Conservation (phyloP, 2,888 invertebrate genomes). For the Nomada goodeniana region DNA sequence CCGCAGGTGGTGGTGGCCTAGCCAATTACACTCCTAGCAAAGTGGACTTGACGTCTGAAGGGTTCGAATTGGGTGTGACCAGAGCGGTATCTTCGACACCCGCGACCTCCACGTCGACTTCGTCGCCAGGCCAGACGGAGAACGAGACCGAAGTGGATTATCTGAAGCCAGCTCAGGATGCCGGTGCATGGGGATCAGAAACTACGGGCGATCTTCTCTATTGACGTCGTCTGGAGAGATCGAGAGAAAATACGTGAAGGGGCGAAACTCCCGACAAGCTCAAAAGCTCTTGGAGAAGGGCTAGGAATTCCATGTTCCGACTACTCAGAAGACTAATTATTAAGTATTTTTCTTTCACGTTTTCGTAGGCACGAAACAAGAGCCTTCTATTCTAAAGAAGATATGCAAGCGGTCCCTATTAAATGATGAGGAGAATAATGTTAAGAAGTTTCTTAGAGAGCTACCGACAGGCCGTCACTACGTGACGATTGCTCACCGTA, state of each 20-base stretch:
- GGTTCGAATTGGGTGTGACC: conserved; percentile 93
- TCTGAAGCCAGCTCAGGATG: conserved; percentile 83
- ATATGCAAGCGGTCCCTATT: background rate
- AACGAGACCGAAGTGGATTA: conserved; percentile 80
- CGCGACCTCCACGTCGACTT: conserved; percentile 38
- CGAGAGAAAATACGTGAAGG: background rate
- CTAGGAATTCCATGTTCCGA: conserved; percentile 34
- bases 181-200: conserved; percentile 84
- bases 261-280: conserved; percentile 25
- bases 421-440: background rate
- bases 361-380: conserved; percentile 27
- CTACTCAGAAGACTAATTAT: conserved; percentile 48
- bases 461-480: background rate
- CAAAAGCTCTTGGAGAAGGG: conserved; percentile 25
- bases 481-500: conserved; percentile 55
- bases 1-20: conserved; percentile 84
- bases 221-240: conserved; percentile 66
- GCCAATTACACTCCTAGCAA: conserved; percentile 94
- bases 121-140: conserved; percentile 48
- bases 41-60: conserved; percentile 87
- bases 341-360: conserved; percentile 38
- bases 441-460: conserved; percentile 18
- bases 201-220: conserved; percentile 84
- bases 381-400: background rate
- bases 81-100: conserved; percentile 85